Evolutionary conservation across 2,113 vertebrate genomes (phyloP).

Genomic region (Vicugna pacos): DNA sequence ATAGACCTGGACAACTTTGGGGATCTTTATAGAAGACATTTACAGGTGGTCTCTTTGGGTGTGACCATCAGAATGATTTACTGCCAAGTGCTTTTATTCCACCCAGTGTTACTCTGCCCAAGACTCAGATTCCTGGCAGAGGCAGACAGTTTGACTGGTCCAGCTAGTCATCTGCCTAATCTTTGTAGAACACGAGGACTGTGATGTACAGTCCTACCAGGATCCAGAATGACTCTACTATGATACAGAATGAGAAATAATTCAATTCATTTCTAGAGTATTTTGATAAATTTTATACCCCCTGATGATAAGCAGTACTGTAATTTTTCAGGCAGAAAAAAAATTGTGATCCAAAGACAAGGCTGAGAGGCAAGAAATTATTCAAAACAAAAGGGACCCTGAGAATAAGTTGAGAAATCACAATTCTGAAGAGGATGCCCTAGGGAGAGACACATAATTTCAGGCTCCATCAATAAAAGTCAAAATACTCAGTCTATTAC

Average conservation of each 20-base stretch:
- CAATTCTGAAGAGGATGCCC: neutral
- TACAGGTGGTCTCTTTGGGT: neutral
- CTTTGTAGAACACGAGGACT: neutral
- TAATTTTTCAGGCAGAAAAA: constrained; percentile 25
- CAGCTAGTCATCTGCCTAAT: neutral
- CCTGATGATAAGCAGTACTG: neutral
- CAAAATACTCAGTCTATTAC: neutral
- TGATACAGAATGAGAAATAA: neutral
- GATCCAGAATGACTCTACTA: neutral
- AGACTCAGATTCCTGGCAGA: neutral
- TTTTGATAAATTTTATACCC: neutral
- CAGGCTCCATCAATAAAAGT: neutral
- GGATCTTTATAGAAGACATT: neutral
- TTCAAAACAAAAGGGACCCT: neutral
- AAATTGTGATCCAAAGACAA: neutral
- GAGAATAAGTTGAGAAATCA: neutral
- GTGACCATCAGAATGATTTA: neutral
- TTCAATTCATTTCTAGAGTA: neutral
- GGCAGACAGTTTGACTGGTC: neutral
- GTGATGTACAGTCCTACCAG: neutral
- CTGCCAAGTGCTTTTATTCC: neutral
- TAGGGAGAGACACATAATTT: neutral
- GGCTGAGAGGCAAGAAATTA: neutral
- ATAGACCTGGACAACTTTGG: neutral
- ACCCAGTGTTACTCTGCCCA: neutral